Conservation (phyloP, 1,140 invertebrate genomes). For the Phenacoccus solenopsis region DNA sequence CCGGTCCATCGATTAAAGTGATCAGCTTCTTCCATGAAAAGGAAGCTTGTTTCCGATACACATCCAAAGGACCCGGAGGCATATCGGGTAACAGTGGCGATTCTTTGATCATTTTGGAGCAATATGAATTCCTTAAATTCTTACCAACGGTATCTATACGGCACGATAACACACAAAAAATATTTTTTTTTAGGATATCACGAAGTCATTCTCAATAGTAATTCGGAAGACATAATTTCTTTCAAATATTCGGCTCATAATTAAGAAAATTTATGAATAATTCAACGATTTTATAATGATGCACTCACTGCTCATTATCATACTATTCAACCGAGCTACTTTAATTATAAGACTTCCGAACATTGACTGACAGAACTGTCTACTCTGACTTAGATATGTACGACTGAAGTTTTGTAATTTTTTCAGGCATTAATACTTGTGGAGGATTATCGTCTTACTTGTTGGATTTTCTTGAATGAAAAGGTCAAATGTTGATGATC, state of each 20-base stretch:
- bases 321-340: not conserved
- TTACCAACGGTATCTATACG: not conserved
- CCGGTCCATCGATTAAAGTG: constrained; percentile 51
- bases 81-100: constrained; percentile 21
- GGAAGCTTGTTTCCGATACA: constrained; percentile 55
- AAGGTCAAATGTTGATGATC: too few relatives aligned
- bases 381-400: not conserved
- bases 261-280: too few relatives aligned
- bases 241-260: too few relatives aligned
- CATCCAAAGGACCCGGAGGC: constrained; percentile 40
- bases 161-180: not conserved
- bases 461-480: too few relatives aligned
- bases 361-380: not conserved
- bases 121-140: not conserved
- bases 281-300: not conserved
- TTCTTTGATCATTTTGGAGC: not conserved
- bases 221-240: too few relatives aligned
- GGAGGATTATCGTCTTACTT: too few relatives aligned
- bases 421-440: too few relatives aligned
- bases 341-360: not conserved
- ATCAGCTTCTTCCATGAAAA: constrained; percentile 76
- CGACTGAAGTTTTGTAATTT: too few relatives aligned
- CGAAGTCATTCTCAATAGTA: too few relatives aligned
- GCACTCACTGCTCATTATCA: not conserved
- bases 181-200: too few relatives aligned